Evolutionary conservation across 2,888 invertebrate genomes (phyloP).

Genomic region (Coelopa pilipes): DNA sequence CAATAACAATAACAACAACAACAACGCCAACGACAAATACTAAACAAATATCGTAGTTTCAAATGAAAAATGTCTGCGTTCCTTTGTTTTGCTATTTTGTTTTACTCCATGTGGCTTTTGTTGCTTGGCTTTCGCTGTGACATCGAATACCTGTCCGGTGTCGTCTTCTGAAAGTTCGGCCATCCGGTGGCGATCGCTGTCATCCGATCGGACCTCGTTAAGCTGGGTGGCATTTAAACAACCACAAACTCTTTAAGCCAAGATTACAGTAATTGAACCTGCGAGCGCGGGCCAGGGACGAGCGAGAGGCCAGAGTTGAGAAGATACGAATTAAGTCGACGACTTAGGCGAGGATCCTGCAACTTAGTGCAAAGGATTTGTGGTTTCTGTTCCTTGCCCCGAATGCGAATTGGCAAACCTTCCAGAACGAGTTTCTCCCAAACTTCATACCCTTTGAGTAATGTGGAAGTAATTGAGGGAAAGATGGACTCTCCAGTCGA

Average conservation of each 20-base stretch:
- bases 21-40: neutral
- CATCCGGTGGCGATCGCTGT: neutral
- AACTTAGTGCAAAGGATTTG: constrained; percentile 11
- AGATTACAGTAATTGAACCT: constrained; percentile 26
- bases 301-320: constrained; percentile 6
- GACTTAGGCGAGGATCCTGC: constrained; percentile 8
- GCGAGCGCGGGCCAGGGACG: neutral
- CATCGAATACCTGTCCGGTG: constrained; percentile 3
- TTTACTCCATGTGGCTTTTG: neutral
- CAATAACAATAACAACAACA: neutral
- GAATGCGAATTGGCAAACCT: neutral
- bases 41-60: constrained; percentile 15
- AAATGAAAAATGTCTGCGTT: constrained; percentile 20
- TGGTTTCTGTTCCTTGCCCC: neutral
- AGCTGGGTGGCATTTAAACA: constrained; percentile 24
- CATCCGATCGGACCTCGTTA: constrained; percentile 7
- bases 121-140: neutral
- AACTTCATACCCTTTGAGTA: too few species aligned
- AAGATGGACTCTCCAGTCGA: too few species aligned
- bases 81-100: constrained; percentile 1
- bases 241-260: constrained; percentile 34
- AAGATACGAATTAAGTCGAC: neutral
- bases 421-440: neutral
- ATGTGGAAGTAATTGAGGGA: too few species aligned
- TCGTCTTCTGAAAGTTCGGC: constrained; percentile 3